Percentiles rank a stretch among this genome's conserved stretches.
These are phyloP conservation scores for Autographa pulchrina DNA, from an alignment of 2,888 invertebrate species.

Conservation along the genomic window DNA sequence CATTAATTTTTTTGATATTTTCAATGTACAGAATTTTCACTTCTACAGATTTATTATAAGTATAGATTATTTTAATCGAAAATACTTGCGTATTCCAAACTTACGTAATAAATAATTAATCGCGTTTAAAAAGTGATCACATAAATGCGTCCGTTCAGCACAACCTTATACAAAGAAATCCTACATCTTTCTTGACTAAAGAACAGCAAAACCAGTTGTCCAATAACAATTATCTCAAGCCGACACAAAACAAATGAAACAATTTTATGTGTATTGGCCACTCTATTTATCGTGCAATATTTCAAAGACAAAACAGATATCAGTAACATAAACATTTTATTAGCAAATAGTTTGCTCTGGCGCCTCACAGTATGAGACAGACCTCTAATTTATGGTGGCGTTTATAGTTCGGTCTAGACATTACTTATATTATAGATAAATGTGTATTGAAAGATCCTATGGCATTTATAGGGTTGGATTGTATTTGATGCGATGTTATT, in stretches of 20 bases:
- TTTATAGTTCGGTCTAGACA: not conserved
- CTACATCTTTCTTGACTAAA: no score
- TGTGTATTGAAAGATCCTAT: not conserved
- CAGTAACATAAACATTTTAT: slow-evolving; percentile 1
- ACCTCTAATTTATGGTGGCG: not conserved
- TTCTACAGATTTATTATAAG: no score
- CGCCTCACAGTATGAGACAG: slow-evolving; percentile 4
- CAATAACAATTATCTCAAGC: not conserved
- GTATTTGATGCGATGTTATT: no score
- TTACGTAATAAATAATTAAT: no score
- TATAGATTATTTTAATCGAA: no score
- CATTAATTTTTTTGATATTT: no score
- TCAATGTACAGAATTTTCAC: no score
- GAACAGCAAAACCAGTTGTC: not conserved
- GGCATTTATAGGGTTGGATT: no score
- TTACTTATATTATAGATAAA: not conserved
- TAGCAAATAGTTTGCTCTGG: not conserved
- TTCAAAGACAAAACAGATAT: not conserved
- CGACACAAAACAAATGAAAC: not conserved
- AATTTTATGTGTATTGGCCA: slow-evolving; percentile 1
- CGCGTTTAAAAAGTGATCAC: no score
- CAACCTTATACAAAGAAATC: not conserved
- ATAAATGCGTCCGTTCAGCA: not conserved
- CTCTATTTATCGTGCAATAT: not conserved
- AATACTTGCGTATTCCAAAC: no score